phyloP scores from a whole-genome alignment of 2,797 vertebrate genomes.

The Sebastes oblongus region DNA sequence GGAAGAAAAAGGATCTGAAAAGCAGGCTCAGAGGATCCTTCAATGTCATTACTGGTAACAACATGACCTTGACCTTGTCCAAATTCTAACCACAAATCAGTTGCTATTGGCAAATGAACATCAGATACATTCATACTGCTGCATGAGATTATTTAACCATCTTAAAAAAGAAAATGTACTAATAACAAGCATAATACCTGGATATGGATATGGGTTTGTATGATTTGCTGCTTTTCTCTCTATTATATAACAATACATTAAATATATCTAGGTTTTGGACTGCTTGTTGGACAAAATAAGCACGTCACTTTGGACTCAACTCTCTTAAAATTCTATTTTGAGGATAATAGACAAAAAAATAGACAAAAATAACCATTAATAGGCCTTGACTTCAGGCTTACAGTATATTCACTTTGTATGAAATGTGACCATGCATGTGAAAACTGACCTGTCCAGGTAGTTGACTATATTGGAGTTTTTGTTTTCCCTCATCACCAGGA shows the following conservation, averaged over 20 bases:
- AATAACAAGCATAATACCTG: neutral
- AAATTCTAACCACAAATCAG: neutral
- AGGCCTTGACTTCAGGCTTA: neutral
- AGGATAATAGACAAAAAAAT: neutral
- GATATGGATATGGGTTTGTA: neutral
- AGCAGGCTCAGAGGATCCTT: constrained; percentile 19
- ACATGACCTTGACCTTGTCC: neutral
- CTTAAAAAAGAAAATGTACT: neutral
- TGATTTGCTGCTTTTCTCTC: neutral
- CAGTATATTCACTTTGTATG: neutral
- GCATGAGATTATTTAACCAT: neutral
- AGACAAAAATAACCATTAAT: neutral
- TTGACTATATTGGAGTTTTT: constrained; percentile 99
- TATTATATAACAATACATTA: neutral
- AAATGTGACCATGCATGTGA: neutral
- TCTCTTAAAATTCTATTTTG: neutral
- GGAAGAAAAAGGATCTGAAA: neutral
- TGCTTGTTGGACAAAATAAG: neutral
- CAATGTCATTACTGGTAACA: constrained; percentile 26
- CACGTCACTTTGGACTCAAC: neutral
- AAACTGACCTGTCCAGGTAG: constrained; percentile 95
- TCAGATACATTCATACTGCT: neutral
- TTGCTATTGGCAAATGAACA: neutral
- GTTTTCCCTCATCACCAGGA: constrained; percentile 99
- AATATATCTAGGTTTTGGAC: neutral